Evolutionary conservation across 2,113 vertebrate species (phyloP).

Genomic region (Capreolus pygargus): DNA sequence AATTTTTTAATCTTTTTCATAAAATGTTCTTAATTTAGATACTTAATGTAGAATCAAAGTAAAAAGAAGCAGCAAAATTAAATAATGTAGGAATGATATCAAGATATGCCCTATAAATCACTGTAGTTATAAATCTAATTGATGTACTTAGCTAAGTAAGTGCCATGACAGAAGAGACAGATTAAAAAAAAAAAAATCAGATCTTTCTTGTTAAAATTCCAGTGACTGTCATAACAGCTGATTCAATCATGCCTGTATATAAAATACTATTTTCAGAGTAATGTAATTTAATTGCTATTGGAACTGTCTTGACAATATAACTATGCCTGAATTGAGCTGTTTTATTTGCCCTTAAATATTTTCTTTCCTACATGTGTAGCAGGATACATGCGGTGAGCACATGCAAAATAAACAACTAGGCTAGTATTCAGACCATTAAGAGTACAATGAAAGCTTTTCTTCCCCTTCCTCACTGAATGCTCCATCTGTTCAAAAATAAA

Average conservation of each 20-base stretch:
- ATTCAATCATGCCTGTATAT: not conserved
- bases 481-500: not conserved
- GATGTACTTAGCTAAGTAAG: not conserved
- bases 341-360: not conserved
- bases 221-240: not conserved
- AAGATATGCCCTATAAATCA: not conserved
- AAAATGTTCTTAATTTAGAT: not conserved
- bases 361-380: not conserved
- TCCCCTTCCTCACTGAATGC: not conserved
- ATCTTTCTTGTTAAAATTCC: not conserved
- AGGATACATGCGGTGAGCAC: not conserved
- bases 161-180: not conserved
- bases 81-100: not conserved
- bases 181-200: not conserved
- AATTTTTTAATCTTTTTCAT: not conserved
- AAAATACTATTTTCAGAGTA: conserved; percentile 33
- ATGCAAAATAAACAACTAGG: not conserved
- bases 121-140: not conserved
- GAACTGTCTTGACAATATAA: conserved; percentile 9
- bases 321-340: not conserved
- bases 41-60: not conserved
- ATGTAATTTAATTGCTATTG: conserved; percentile 41
- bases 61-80: not conserved
- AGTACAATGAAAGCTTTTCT: not conserved
- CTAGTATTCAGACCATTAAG: not conserved